Percentiles rank a stretch among this genome's conserved stretches.
Conservation (phyloP, 2,113 vertebrate genomes). For the Hepsetus odoe region DNA sequence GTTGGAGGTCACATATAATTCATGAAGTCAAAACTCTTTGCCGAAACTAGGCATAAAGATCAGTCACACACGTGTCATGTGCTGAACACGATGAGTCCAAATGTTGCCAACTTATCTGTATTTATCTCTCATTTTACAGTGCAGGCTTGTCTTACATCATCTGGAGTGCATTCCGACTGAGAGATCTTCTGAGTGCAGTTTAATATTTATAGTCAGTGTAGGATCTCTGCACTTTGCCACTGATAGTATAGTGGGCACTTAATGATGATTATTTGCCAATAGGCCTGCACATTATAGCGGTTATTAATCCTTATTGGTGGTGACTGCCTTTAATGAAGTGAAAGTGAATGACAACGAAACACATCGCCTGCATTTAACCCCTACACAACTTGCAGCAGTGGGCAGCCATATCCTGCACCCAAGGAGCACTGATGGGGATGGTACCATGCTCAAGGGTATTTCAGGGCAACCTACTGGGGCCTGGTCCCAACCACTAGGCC, state of each 20-base stretch:
- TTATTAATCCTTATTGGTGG: background rate
- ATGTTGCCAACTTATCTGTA: background rate
- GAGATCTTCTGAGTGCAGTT: background rate
- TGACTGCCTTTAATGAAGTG: too few species aligned
- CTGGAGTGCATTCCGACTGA: background rate
- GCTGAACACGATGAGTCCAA: background rate
- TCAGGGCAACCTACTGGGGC: too few species aligned
- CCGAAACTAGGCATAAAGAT: background rate
- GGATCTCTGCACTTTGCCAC: background rate
- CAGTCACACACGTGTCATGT: background rate
- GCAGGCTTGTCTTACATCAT: background rate
- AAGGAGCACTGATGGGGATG: too few species aligned
- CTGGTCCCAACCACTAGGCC: too few species aligned
- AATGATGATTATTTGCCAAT: background rate
- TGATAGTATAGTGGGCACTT: background rate
- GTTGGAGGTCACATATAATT: slow-evolving; percentile 55
- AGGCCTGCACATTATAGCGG: background rate
- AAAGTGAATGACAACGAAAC: too few species aligned
- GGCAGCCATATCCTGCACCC: too few species aligned
- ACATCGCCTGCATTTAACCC: too few species aligned
- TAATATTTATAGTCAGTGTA: background rate
- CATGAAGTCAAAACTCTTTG: slow-evolving; percentile 26
- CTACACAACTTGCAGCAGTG: too few species aligned
- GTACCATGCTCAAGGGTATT: too few species aligned
- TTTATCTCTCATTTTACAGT: background rate